These are phyloP conservation scores for Malurus leucopterus DNA, from an alignment of 2,797 vertebrate species.

Conservation along the genomic window DNA sequence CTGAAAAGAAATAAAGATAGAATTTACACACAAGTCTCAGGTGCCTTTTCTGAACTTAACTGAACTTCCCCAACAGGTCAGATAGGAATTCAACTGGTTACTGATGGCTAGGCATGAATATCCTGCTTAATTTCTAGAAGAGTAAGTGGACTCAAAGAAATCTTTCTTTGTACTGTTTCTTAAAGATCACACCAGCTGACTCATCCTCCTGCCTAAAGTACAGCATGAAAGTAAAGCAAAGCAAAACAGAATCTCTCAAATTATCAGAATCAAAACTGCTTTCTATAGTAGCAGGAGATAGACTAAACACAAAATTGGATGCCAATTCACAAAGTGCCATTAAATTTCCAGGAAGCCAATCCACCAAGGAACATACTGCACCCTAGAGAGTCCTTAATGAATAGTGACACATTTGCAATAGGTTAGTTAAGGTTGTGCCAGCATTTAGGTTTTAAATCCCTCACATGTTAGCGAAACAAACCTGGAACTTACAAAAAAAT, in stretches of 20 bases:
- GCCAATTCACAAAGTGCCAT: conserved; percentile 4
- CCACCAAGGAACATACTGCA: conserved; percentile 18
- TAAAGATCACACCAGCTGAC: not conserved
- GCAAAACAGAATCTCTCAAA: not conserved
- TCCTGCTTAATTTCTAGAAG: not conserved
- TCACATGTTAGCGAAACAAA: not conserved
- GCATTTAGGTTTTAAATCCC: conserved; percentile 5
- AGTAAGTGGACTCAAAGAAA: not conserved
- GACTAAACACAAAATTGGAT: not conserved
- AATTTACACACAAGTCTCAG: not conserved
- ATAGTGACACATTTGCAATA: conserved; percentile 17
- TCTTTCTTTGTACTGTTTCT: not conserved
- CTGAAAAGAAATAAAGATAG: not conserved
- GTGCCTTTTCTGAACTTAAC: not conserved
- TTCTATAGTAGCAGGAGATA: not conserved
- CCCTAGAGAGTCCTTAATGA: conserved; percentile 30
- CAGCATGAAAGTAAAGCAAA: conserved; percentile 6
- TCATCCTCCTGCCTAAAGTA: conserved; percentile 16
- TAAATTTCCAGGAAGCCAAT: conserved; percentile 26
- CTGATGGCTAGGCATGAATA: not conserved
- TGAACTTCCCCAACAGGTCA: not conserved
- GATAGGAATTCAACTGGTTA: not conserved
- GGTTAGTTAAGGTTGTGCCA: conserved; percentile 19
- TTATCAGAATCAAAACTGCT: not conserved
- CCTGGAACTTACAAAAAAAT: not conserved